phyloP scores from a whole-genome alignment of 1,140 invertebrate species.

The Phymorhynchus buccinoides region DNA sequence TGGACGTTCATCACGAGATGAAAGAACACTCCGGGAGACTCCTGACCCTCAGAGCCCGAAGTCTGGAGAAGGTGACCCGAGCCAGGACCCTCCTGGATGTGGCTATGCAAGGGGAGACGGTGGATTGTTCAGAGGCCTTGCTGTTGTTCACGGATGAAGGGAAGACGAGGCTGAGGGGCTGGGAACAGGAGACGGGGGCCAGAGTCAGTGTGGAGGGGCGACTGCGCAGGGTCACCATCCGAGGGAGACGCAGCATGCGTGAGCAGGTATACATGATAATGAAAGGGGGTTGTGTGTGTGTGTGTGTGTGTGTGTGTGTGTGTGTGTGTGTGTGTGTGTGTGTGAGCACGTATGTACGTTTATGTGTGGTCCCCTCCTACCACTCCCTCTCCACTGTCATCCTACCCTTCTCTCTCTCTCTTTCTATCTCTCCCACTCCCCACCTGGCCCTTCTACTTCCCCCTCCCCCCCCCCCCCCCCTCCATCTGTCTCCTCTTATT shows the following conservation, averaged over 20 bases:
- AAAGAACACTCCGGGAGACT: constrained; percentile 42
- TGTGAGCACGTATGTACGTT: neutral
- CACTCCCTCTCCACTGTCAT: too few species aligned
- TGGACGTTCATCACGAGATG: neutral
- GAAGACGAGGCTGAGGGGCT: constrained; percentile 36
- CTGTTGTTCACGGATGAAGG: constrained; percentile 53
- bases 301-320: neutral
- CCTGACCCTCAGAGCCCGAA: constrained; percentile 49
- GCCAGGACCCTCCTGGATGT: constrained; percentile 45
- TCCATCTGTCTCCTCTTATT: too few species aligned
- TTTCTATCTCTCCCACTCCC: neutral
- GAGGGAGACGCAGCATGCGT: constrained; percentile 44
- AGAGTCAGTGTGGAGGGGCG: constrained; percentile 53
- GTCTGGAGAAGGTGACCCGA: constrained; percentile 40
- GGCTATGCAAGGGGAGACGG: constrained; percentile 49
- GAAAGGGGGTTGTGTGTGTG: neutral
- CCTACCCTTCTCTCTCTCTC: neutral
- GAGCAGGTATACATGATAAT: constrained; percentile 27
- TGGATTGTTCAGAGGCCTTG: constrained; percentile 44
- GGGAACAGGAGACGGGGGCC: constrained; percentile 48
- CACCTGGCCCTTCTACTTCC: too few species aligned
- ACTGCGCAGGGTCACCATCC: constrained; percentile 50
- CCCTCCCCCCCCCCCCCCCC: too few species aligned
- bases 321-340: too few species aligned
- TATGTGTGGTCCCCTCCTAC: too few species aligned